Percentiles rank a stretch among this genome's conserved stretches.
Evolutionary conservation across 2,888 invertebrate species (phyloP).

Genomic region (Limnephilus auricula): DNA sequence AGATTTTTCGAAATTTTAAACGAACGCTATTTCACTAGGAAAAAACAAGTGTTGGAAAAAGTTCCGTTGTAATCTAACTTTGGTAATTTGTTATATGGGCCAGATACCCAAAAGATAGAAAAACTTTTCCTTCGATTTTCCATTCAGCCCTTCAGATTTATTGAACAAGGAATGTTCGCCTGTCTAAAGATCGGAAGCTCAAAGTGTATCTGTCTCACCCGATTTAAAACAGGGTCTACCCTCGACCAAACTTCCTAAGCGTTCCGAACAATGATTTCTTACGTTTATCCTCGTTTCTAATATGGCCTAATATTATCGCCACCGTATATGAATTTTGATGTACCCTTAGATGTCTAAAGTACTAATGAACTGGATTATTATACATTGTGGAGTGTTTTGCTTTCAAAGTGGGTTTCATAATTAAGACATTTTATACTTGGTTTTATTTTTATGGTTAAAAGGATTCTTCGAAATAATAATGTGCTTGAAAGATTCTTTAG

Average conservation of each 20-base stretch:
- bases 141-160: constrained; percentile 12
- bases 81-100: constrained; percentile 31
- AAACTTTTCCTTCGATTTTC: constrained; percentile 16
- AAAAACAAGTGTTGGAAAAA: not conserved
- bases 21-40: no score
- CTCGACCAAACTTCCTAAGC: not conserved
- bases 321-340: not conserved
- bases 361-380: not conserved
- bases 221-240: not conserved
- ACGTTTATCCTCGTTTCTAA: not conserved
- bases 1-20: not conserved
- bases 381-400: not conserved
- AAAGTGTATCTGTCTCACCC: not conserved
- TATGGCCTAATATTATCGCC: not conserved
- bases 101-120: constrained; percentile 18
- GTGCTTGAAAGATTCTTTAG: no score
- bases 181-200: not conserved
- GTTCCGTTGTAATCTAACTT: constrained; percentile 38
- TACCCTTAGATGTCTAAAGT: not conserved
- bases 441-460: not conserved
- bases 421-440: not conserved
- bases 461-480: not conserved
- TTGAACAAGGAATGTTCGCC: constrained; percentile 12
- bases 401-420: not conserved
- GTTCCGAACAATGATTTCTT: not conserved